phyloP scores from a whole-genome alignment of 2,797 vertebrate species.

The Bufotes viridis region DNA sequence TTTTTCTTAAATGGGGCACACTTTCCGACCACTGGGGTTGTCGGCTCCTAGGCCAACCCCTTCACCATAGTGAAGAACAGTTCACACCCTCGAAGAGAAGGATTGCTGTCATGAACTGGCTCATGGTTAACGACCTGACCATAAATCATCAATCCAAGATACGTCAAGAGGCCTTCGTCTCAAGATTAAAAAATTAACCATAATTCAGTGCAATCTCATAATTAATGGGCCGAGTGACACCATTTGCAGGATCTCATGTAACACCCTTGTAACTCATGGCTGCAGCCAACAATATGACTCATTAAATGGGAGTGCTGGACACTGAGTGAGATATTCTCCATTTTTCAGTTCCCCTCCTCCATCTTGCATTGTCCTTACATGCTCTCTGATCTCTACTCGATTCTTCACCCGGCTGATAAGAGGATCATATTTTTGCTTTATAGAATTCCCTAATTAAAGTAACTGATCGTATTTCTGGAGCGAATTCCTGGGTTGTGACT shows the following conservation, averaged over 20 bases:
- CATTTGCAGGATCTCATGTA: conserved; percentile 41
- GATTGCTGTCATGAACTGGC: neutral
- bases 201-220: conserved; percentile 28
- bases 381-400: conserved; percentile 23
- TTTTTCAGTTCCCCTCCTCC: neutral
- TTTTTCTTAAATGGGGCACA: no score
- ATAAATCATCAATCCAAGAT: neutral
- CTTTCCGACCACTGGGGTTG: no score
- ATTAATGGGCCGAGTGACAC: conserved; percentile 17
- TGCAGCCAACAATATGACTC: conserved; percentile 31
- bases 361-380: conserved; percentile 34
- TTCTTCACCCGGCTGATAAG: conserved; percentile 40
- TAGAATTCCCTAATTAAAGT: conserved; percentile 51
- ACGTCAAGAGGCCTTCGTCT: neutral
- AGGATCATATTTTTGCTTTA: conserved; percentile 45
- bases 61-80: neutral
- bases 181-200: neutral
- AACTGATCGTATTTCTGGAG: conserved; percentile 49
- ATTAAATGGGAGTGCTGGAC: neutral
- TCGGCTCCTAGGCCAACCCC: no score
- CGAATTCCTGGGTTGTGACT: conserved; percentile 50
- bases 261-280: conserved; percentile 43
- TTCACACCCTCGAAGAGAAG: neutral
- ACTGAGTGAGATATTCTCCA: conserved; percentile 15
- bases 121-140: neutral